Base-by-base conservation (phyloP, 2,113 vertebrate species). In the Cyanoramphus novaezelandiae region DNA sequence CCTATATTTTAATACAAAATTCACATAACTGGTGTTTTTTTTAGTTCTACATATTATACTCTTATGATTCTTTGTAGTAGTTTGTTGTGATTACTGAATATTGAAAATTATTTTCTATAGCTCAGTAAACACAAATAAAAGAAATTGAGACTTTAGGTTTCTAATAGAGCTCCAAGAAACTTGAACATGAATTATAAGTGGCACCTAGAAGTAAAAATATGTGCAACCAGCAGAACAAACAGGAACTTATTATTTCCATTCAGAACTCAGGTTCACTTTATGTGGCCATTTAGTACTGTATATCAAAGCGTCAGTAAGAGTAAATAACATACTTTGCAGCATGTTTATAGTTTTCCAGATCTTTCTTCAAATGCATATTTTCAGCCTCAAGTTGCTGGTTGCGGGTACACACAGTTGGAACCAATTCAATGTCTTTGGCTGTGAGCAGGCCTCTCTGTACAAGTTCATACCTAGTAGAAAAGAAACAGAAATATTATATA, bases 381-480 rank as follows among this genome's bases (percentile, higher is more conserved):
- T 99, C 98, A 39, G 55, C 94, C 15, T 98, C 97, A 39, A 99
- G 97, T 9, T 98, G 88, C 96, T 98, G 97, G 95, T 98, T 99
- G 68, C 93, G 97, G 1, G 46, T 95, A 78, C 99, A 99, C n/a
- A 98, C 98, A 12, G 98, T 83, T 57, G 99, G 98, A 41, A 99
- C 98, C 50, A 96, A 92, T 13, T 74, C 98, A 20, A 55, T 15
- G 31, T 83, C 86, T 25, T 87, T 83, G 15, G 90, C 27, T n/a
- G 96, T 88, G 29, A 98, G n/a, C 29, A 88, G 19, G n/a, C 98
- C 98, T 82, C 97, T 98, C 72, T 99, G 94, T 37, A 94, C 69
- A 86, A 99, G 94, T 69, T 99, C 99, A 21, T 98, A 98, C 98
- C 98, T 98, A 94, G 49, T 1, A 94, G 43, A 88, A 97, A 74